Evolutionary conservation across 2,113 vertebrate genomes (phyloP), one percentile per base, ranked within the genome.

Genomic region (Sardina pilchardus): DNA sequence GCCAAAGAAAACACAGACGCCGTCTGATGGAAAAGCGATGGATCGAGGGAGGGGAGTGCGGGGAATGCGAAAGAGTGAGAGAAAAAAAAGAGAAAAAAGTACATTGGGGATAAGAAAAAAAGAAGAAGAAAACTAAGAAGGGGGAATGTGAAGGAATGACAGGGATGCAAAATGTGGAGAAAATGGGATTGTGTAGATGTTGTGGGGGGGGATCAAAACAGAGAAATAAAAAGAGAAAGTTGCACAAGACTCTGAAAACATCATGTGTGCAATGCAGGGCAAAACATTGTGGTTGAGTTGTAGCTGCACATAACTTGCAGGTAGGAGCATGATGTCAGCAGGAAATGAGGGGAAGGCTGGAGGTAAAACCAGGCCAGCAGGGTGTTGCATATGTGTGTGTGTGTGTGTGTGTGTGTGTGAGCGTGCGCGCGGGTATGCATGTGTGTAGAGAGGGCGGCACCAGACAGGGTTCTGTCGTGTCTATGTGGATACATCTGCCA

Each of bases 1-100:
- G 56, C 89, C 87, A 89, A 90, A 86, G 84, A 88, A 89, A 91
- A 91, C 88, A 88, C 87, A 85, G 88, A 87, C 87, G 80, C 82
- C 44, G 56, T 42, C 81, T 78, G 71, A 78, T 78, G 71, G 71
- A 78, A 78, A 78, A 78, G 30, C 12, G 71, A 78, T 4, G 71
- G 71, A 78, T 36, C 19, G 30, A 34, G 75, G 85, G 50, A 85
- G 24, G 75, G 85, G 50, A 85, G 24, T 85, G 36, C 63, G 71
- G 71, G 71, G 71, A 78, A 78, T 78, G 71, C 30, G 30, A 78
- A 67, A 36, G 30, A 78, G 71, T 63, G 59, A 63, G 59, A 63
- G 59, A 63, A 24, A 63, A 42, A 42, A 30, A 71, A 50, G 48
- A 50, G 47, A 48, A 17, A 59, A 78, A 78, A 78, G 10, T 36